These are phyloP conservation scores for Trachemys scripta DNA, from an alignment of 2,113 vertebrate genomes.

Conservation along the genomic window DNA sequence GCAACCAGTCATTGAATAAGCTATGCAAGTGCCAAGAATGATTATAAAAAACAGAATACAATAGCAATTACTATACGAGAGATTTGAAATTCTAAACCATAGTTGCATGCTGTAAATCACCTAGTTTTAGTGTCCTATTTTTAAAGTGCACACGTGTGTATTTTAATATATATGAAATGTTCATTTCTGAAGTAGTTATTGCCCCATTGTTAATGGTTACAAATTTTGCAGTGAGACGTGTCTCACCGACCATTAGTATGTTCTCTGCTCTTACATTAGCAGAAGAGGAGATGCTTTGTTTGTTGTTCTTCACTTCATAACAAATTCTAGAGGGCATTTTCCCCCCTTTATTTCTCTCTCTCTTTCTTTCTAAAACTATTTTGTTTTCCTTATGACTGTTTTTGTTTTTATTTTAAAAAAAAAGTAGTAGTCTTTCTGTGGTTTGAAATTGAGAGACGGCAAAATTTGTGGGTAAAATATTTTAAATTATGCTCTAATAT, in stretches of 20 bases:
- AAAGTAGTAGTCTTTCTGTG: not conserved
- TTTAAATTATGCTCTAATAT: not conserved
- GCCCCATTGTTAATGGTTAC: not conserved
- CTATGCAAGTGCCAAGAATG: not conserved
- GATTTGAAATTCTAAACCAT: not conserved
- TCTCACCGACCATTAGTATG: not conserved
- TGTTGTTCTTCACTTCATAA: not conserved
- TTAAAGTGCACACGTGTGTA: not conserved
- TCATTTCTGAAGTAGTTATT: not conserved
- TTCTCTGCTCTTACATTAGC: not conserved
- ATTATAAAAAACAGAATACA: not conserved
- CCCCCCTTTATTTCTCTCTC: not conserved
- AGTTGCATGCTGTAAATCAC: not conserved
- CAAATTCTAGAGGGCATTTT: constrained; percentile 18
- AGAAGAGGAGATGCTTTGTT: not conserved
- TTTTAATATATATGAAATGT: not conserved
- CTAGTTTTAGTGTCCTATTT: not conserved
- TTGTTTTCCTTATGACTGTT: not conserved
- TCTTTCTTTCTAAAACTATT: not conserved
- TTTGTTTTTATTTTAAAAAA: not conserved
- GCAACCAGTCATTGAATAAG: not conserved
- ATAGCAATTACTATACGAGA: not conserved
- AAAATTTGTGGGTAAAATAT: not conserved
- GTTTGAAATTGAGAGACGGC: not conserved
- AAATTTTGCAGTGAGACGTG: not conserved